A percentile compares a stretch with the other conserved stretches of the same genome.
Evolutionary conservation across 53 echinoderm and acorn worm species (phyloP).

Genomic region (Actinopyga echinites): DNA sequence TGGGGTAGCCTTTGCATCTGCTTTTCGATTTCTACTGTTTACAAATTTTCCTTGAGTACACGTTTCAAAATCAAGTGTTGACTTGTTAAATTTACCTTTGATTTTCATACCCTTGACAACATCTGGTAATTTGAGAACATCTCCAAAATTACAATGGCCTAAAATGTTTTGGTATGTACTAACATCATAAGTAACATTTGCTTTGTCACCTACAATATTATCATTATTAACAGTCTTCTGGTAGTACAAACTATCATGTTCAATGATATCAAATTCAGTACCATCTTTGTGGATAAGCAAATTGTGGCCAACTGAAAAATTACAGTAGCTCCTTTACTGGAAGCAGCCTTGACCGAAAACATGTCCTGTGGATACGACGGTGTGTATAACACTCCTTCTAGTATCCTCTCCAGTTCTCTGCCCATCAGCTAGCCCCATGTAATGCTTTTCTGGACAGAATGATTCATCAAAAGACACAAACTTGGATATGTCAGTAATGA

Average conservation of each 20-base stretch:
- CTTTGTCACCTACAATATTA: conserved; percentile 10
- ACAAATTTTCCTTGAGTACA: conserved; percentile 11
- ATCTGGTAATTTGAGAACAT: conserved; percentile 23
- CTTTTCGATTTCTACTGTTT: conserved; percentile 23
- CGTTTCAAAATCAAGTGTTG: neutral
- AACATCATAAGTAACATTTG: conserved; percentile 3
- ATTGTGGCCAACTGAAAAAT: neutral
- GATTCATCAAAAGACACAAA: conserved; percentile 26
- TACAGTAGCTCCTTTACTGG: neutral
- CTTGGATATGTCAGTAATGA: conserved; percentile 29
- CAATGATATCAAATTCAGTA: neutral
- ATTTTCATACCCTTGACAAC: conserved; percentile 39
- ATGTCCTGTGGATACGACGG: conserved; percentile 50
- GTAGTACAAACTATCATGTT: neutral
- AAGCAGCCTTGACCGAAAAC: neutral
- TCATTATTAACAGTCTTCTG: no score
- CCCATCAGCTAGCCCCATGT: conserved; percentile 50
- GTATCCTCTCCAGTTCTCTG: neutral
- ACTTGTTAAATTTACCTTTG: conserved; percentile 17
- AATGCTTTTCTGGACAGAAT: conserved; percentile 28
- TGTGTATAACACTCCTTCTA: conserved; percentile 27
- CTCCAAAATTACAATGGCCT: conserved; percentile 41
- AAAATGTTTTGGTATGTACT: conserved; percentile 21
- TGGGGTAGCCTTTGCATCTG: neutral
- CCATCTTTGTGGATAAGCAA: neutral